A percentile compares a stretch with the other conserved stretches of the same genome.
phyloP scores from a whole-genome alignment of 2,113 vertebrate species.

The Dasypus novemcinctus region DNA sequence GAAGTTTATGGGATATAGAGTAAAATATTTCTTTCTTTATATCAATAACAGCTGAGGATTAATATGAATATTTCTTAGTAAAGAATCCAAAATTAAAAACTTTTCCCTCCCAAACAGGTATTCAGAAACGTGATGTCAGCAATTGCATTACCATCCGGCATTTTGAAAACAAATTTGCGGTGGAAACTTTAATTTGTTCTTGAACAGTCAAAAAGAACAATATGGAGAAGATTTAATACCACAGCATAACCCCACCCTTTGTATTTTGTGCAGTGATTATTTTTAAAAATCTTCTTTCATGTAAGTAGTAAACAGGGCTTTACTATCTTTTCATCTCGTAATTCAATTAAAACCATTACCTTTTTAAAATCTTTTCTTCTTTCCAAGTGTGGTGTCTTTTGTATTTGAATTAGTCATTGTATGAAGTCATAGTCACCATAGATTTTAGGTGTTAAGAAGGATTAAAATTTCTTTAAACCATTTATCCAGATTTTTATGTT shows the following conservation, averaged over 20 bases:
- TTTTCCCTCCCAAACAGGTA: slow-evolving; percentile 83
- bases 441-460: slow-evolving; percentile 66
- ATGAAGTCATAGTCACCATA: slow-evolving; percentile 80
- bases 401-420: slow-evolving; percentile 80
- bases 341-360: slow-evolving; percentile 80
- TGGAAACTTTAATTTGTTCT: slow-evolving; percentile 93
- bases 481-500: slow-evolving; percentile 76
- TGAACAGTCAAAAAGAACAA: slow-evolving; percentile 82
- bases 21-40: neutral
- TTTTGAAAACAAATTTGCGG: slow-evolving; percentile 91
- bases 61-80: slow-evolving; percentile 19
- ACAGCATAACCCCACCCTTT: slow-evolving; percentile 80
- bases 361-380: slow-evolving; percentile 77
- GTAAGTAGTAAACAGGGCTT: slow-evolving; percentile 85
- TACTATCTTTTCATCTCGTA: slow-evolving; percentile 80
- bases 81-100: slow-evolving; percentile 7
- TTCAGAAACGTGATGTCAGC: slow-evolving; percentile 93
- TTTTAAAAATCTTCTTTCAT: slow-evolving; percentile 85
- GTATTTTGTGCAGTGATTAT: slow-evolving; percentile 88
- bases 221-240: slow-evolving; percentile 64
- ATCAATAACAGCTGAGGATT: slow-evolving; percentile 1
- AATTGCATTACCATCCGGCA: slow-evolving; percentile 93
- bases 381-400: slow-evolving; percentile 83
- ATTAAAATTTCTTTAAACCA: slow-evolving; percentile 75
- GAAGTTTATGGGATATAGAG: neutral